Percentiles rank a stretch among this genome's conserved stretches.
These are phyloP conservation scores for Antheraea yamamai DNA, from an alignment of 2,888 invertebrate species.

Conservation along the genomic window DNA sequence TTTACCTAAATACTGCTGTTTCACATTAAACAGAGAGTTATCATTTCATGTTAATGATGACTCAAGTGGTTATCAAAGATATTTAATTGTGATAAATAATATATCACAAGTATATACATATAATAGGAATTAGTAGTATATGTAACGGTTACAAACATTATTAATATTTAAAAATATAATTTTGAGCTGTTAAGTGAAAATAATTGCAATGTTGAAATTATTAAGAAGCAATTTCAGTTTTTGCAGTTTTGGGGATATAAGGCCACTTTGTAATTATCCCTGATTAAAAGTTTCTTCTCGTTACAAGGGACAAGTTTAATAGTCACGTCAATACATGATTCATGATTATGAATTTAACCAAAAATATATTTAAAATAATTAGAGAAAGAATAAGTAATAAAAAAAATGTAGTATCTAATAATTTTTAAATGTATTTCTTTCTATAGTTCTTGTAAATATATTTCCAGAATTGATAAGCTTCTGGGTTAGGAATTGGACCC, in stretches of 20 bases:
- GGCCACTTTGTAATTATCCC: too few species aligned
- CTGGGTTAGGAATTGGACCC: constrained; percentile 48
- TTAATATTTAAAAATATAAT: neutral
- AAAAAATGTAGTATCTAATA: neutral
- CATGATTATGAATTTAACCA: too few species aligned
- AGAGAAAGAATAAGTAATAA: too few species aligned
- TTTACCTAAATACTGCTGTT: neutral
- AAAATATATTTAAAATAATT: too few species aligned
- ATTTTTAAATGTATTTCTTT: constrained; percentile 18
- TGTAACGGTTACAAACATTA: neutral
- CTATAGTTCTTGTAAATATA: constrained; percentile 47
- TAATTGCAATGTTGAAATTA: too few species aligned
- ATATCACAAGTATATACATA: neutral
- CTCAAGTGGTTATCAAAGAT: neutral
- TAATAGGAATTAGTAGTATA: neutral
- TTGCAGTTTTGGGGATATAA: too few species aligned
- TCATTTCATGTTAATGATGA: neutral
- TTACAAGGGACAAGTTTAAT: too few species aligned
- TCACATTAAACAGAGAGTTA: neutral
- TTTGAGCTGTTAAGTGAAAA: neutral
- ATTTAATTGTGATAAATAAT: neutral
- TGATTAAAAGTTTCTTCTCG: too few species aligned
- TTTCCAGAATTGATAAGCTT: constrained; percentile 53
- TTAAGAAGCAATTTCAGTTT: too few species aligned
- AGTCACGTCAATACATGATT: too few species aligned